Evolutionary conservation across 2,113 vertebrate genomes (phyloP).

Genomic region (Thryonomys swinderianus): DNA sequence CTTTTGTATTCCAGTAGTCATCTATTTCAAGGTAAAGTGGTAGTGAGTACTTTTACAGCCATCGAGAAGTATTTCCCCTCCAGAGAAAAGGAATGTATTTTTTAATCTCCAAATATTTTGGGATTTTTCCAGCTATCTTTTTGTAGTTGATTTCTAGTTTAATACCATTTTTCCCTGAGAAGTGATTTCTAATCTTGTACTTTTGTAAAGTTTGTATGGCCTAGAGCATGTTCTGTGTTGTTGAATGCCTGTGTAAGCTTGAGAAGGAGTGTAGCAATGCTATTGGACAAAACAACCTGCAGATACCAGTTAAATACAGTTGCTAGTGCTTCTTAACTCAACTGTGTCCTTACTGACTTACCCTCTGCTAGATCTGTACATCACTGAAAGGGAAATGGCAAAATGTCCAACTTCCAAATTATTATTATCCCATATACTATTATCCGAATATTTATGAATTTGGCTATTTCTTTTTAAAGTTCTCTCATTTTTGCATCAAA

Average conservation of each 20-base stretch:
- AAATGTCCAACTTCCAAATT: neutral
- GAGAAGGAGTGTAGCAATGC: neutral
- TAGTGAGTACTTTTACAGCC: neutral
- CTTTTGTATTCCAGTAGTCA: no score
- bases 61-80: neutral
- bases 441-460: neutral
- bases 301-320: neutral
- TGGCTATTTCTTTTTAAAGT: neutral
- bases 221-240: neutral
- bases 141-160: neutral
- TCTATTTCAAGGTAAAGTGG: neutral
- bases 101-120: slow-evolving; percentile 2
- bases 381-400: neutral
- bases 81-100: neutral
- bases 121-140: slow-evolving; percentile 15
- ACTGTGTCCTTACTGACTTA: neutral
- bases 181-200: neutral
- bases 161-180: neutral
- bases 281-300: neutral
- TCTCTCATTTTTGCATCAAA: neutral
- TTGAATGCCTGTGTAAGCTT: neutral
- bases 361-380: neutral
- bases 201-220: neutral
- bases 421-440: neutral
- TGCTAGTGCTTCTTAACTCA: neutral